These are phyloP conservation scores for Drosophila burlai DNA, from an alignment of 1,140 invertebrate species.

Conservation along the genomic window DNA sequence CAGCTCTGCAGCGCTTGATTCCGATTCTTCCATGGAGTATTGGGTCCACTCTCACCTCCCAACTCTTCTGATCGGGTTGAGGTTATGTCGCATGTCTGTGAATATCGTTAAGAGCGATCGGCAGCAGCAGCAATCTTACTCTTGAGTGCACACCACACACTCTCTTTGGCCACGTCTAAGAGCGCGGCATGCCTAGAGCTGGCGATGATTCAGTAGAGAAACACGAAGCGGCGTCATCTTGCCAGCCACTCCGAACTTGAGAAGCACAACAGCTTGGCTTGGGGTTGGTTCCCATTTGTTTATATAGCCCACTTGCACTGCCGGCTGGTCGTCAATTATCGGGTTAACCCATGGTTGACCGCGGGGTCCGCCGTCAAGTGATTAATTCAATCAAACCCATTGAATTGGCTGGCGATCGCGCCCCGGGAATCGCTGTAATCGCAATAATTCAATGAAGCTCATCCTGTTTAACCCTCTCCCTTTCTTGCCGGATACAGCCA, in stretches of 20 bases:
- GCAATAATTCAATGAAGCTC: slow-evolving; percentile 39
- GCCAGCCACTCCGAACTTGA: slow-evolving; percentile 42
- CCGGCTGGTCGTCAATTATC: slow-evolving; percentile 58
- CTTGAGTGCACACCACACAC: slow-evolving; percentile 15
- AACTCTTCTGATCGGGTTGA: slow-evolving; percentile 49
- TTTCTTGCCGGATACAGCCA: slow-evolving; percentile 87
- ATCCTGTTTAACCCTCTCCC: slow-evolving; percentile 57
- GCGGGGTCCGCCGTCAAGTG: slow-evolving; percentile 50
- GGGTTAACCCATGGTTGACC: slow-evolving; percentile 67
- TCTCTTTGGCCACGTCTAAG: slow-evolving; percentile 25
- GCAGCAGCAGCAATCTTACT: neutral
- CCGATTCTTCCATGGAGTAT: slow-evolving; percentile 1
- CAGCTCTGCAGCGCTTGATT: neutral
- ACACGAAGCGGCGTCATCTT: slow-evolving; percentile 29
- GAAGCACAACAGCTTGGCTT: slow-evolving; percentile 11
- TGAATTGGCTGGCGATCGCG: slow-evolving; percentile 55
- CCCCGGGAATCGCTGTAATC: slow-evolving; percentile 20
- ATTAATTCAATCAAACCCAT: slow-evolving; percentile 65
- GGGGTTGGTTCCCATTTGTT: slow-evolving; percentile 42
- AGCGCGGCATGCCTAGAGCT: slow-evolving; percentile 25
- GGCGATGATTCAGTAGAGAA: slow-evolving; percentile 25
- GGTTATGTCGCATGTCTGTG: slow-evolving; percentile 57
- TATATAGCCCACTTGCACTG: slow-evolving; percentile 13
- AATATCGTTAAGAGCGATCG: slow-evolving; percentile 32
- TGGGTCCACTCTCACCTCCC: neutral